A percentile compares a stretch with the other conserved stretches of the same genome.
Conservation (phyloP, 2,797 vertebrate species). For the Rallus crepitans region DNA sequence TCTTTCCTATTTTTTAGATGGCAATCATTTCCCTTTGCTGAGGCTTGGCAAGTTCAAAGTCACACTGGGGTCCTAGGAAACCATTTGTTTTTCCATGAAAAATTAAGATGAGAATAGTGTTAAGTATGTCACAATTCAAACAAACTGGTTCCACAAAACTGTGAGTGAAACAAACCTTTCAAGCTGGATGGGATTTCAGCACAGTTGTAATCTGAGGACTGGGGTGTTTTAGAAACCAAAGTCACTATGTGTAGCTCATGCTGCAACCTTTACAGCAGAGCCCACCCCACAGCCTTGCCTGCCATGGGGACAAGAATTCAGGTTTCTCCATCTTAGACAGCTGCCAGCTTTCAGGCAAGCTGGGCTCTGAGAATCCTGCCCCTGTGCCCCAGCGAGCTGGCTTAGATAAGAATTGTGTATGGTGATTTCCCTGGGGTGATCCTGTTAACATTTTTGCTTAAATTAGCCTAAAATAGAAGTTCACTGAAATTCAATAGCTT, state of each 20-base stretch:
- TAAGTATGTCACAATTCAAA: neutral
- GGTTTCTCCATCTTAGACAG: neutral
- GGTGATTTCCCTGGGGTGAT: neutral
- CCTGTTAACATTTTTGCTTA: neutral
- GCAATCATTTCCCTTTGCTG: neutral
- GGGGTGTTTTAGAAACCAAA: neutral
- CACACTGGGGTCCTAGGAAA: neutral
- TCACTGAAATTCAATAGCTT: neutral
- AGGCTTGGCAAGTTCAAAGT: neutral
- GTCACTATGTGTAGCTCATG: neutral
- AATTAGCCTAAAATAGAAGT: slow-evolving; percentile 5
- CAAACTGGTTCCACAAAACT: neutral
- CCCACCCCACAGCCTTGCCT: neutral
- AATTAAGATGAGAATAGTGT: neutral
- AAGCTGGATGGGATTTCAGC: neutral
- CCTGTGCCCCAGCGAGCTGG: fast-evolving
- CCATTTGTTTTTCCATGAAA: neutral
- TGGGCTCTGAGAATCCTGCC: slow-evolving; percentile 1
- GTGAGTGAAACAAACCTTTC: neutral
- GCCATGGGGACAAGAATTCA: neutral
- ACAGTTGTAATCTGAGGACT: neutral
- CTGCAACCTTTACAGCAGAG: neutral
- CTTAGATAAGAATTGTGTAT: neutral
- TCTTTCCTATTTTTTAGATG: neutral
- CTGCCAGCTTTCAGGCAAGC: neutral